phyloP scores from a whole-genome alignment of 37 sponge, comb jelly and placozoan species.

The Ianthella basta region DNA sequence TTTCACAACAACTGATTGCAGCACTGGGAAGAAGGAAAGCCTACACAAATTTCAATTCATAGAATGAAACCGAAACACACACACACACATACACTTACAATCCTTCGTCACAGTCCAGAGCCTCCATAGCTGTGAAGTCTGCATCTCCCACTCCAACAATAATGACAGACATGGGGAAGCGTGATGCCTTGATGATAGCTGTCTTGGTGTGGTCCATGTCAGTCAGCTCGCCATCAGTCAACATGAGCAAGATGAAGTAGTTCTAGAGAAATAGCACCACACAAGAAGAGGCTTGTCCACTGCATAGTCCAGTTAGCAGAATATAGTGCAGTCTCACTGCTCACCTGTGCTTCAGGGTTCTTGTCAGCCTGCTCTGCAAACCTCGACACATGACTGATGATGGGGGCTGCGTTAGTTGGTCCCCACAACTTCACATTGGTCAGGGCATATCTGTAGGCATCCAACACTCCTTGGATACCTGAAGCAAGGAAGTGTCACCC shows the following conservation, averaged over 20 bases:
- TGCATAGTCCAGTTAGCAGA: no score
- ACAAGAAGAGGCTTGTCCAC: no score
- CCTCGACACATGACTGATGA: slow-evolving; percentile 76
- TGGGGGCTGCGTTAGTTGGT: slow-evolving; percentile 89
- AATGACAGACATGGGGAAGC: slow-evolving; percentile 89
- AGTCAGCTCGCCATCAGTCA: slow-evolving; percentile 89
- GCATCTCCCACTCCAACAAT: slow-evolving; percentile 92
- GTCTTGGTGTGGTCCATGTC: slow-evolving; percentile 85
- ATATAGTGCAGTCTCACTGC: not conserved
- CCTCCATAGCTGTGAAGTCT: slow-evolving; percentile 75
- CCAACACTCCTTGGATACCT: slow-evolving; percentile 76
- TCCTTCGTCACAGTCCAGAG: slow-evolving; percentile 80
- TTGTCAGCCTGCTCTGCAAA: slow-evolving; percentile 74
- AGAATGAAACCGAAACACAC: not conserved
- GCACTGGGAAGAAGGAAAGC: not conserved
- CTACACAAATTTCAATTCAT: not conserved
- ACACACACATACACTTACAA: slow-evolving; percentile 43
- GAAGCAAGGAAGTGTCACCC: no score
- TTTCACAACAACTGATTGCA: no score
- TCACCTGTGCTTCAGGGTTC: slow-evolving; percentile 24
- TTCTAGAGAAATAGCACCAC: slow-evolving; percentile 50
- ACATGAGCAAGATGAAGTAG: slow-evolving; percentile 89
- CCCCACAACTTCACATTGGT: slow-evolving; percentile 59
- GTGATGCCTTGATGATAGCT: slow-evolving; percentile 83
- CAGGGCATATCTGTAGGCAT: slow-evolving; percentile 72